phyloP scores from a whole-genome alignment of 2,113 vertebrate genomes.

The Oryzias curvinotus region DNA sequence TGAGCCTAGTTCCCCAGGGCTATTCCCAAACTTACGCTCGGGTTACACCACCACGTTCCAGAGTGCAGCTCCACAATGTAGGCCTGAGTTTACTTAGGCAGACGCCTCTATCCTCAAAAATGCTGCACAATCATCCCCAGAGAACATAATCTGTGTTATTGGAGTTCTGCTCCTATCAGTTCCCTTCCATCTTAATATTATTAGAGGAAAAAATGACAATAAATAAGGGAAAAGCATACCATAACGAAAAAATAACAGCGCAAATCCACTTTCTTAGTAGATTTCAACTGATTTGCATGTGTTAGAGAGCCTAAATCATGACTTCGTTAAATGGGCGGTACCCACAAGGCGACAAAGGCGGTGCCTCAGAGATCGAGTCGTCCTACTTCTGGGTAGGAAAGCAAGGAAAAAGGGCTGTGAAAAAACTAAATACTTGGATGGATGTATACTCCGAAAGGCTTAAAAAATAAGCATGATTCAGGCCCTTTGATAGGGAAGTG shows the following conservation, averaged over 20 bases:
- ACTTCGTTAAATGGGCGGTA: too few relatives aligned
- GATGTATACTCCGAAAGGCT: too few relatives aligned
- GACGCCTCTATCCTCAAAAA: constrained; percentile 58
- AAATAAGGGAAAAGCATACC: constrained; percentile 58
- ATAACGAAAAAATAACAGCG: constrained; percentile 47
- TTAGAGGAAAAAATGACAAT: constrained; percentile 70
- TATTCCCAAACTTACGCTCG: constrained; percentile 68
- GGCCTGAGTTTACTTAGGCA: constrained; percentile 72
- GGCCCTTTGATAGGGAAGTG: constrained; percentile 18
- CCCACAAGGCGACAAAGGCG: too few relatives aligned
- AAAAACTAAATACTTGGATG: too few relatives aligned
- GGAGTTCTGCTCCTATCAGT: constrained; percentile 67
- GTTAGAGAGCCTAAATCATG: not conserved
- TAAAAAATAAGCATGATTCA: too few relatives aligned
- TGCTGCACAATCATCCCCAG: constrained; percentile 56
- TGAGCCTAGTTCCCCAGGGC: constrained; percentile 61
- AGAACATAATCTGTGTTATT: constrained; percentile 76
- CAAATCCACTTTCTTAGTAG: constrained; percentile 26
- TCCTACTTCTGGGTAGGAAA: too few relatives aligned
- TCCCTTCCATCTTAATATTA: constrained; percentile 74
- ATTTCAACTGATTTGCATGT: constrained; percentile 21
- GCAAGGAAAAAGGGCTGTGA: too few relatives aligned
- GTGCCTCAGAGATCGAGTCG: too few relatives aligned
- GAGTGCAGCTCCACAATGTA: constrained; percentile 58
- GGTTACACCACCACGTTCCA: constrained; percentile 71